These are phyloP conservation scores for Phycodurus eques DNA, from an alignment of 2,113 vertebrate genomes.

Conservation along the genomic window DNA sequence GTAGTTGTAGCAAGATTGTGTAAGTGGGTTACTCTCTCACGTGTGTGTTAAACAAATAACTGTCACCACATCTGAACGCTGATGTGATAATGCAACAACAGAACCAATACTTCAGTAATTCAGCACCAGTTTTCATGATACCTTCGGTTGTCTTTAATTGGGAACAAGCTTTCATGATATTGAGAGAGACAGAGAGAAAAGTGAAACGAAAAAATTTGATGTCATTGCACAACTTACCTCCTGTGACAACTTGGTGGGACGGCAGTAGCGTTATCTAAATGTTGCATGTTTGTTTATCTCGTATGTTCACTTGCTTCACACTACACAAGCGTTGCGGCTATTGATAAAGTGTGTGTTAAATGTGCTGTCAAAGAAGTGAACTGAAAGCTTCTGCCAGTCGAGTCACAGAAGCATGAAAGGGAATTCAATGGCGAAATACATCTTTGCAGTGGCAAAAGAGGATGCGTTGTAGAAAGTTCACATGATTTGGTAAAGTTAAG, in stretches of 20 bases:
- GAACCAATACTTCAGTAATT: background rate
- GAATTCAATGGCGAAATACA: background rate
- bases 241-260: slow-evolving; percentile 5
- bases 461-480: slow-evolving; percentile 4
- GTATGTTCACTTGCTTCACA: background rate
- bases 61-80: background rate
- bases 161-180: background rate
- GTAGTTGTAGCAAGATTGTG: background rate
- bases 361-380: background rate
- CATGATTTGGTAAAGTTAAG: slow-evolving; percentile 13
- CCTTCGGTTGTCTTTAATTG: background rate
- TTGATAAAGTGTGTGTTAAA: background rate
- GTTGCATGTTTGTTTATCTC: background rate
- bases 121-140: background rate
- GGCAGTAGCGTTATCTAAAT: slow-evolving; percentile 15
- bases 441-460: background rate
- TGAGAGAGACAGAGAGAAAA: background rate
- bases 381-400: background rate
- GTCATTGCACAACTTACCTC: slow-evolving; percentile 28
- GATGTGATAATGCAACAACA: background rate
- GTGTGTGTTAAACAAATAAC: background rate
- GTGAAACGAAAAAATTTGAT: slow-evolving; percentile 17
- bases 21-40: background rate
- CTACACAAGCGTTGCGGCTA: background rate
- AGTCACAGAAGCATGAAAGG: background rate